Base-by-base conservation (phyloP, 2,797 vertebrate genomes). In the Brachymystax lenok region DNA sequence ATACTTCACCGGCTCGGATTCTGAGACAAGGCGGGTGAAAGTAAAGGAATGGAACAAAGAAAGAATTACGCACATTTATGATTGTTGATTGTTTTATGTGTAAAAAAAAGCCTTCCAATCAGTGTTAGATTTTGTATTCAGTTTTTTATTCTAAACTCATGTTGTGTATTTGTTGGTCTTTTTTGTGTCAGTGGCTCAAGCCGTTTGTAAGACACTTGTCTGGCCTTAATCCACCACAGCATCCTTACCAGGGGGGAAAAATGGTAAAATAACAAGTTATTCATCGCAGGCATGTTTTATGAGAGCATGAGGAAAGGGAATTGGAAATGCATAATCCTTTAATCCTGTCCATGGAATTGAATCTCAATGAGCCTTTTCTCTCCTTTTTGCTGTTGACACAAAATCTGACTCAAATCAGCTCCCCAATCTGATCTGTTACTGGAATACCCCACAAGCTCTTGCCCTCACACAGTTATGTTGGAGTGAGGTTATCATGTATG, bases 341-440 rank as follows among this genome's bases (percentile, higher is more conserved):
- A 46, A 12, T 46, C 10, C 2, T 46, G 40, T 46, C 10, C 10
- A 46, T 46, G 40, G 40, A 46, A 46, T 46, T 46, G 10, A 46
- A 46, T 46, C 40, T 46, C 40, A 46, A 46, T 46, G 0, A 46
- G 40, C 64, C 27, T 61, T 71, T 75, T 63, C 78, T 35, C 30
- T 17, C 73, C 76, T 59, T 73, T 81, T 73, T 84, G 76, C 74
- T 77, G 68, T 78, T 51, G 50, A 88, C 75, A 89, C 82, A 84
- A 83, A 81, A 85, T 77, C 84, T 90, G 88, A 87, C 89, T 93
- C 86, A 90, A 28, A 66, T 92, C 86, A 89, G 24, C 68, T 77
- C 75, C 77, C 70, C 74, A 69, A 83, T 74, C 77, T 85, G 84
- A 83, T 77, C 77, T 85, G 84, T 46, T 87, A 87, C 81, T 80